These are phyloP conservation scores for Elephantulus edwardii DNA, from an alignment of 2,113 vertebrate genomes.

Conservation along the genomic window DNA sequence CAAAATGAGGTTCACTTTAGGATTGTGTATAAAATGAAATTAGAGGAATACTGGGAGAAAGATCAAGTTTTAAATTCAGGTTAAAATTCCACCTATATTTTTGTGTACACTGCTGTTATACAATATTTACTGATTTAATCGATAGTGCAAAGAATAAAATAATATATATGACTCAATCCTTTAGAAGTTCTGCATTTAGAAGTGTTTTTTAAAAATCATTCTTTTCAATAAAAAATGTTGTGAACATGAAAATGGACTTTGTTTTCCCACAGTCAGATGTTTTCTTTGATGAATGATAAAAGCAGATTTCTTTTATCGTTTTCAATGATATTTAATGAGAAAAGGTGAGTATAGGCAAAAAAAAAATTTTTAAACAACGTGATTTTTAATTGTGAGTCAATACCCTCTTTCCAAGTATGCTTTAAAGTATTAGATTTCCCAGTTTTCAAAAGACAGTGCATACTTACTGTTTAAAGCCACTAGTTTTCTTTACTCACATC, in stretches of 20 bases:
- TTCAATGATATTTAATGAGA: constrained; percentile 1
- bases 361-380: constrained; percentile 28
- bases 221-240: background rate
- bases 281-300: constrained; percentile 32
- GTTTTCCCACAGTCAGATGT: background rate
- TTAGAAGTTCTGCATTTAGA: background rate
- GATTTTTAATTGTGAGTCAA: constrained; percentile 43
- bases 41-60: background rate
- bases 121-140: background rate
- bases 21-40: background rate
- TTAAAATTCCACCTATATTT: background rate
- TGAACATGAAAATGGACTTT: background rate
- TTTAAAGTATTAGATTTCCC: background rate
- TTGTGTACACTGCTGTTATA: background rate
- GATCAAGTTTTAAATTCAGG: too few relatives aligned
- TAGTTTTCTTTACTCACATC: constrained; percentile 9
- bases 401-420: background rate
- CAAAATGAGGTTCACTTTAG: background rate
- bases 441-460: constrained; percentile 22
- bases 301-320: constrained; percentile 4
- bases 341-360: background rate
- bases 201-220: background rate
- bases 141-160: background rate
- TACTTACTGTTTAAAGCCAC: constrained; percentile 15
- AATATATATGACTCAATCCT: background rate